Evolutionary conservation across 1,140 invertebrate genomes (phyloP).

Genomic region (Papilio polyxenes): DNA sequence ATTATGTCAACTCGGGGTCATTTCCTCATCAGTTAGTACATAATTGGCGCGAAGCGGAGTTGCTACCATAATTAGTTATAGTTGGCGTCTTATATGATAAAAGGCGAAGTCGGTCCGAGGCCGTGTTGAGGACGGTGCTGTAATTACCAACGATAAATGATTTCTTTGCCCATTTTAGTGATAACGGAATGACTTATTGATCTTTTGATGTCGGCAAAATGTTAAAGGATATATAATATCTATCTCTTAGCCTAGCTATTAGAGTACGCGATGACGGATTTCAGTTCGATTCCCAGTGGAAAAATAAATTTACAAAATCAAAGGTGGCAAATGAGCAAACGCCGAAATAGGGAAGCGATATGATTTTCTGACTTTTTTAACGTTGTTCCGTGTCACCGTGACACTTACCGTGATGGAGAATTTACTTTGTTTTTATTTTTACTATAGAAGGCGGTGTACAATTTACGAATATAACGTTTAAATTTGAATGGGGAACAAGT

Average conservation of each 20-base stretch:
- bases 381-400: too few relatives aligned
- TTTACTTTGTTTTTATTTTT: background rate
- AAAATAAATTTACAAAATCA: too few relatives aligned
- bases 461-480: background rate
- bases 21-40: slow-evolving; percentile 20
- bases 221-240: background rate
- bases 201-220: background rate
- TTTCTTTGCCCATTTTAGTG: slow-evolving; percentile 6
- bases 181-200: background rate
- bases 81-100: background rate
- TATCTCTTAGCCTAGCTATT: background rate
- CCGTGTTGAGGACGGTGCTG: background rate
- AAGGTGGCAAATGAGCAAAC: too few relatives aligned
- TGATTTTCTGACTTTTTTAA: too few relatives aligned
- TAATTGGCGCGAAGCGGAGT: slow-evolving; percentile 6
- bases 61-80: slow-evolving; percentile 30
- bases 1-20: slow-evolving; percentile 14
- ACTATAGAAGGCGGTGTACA: background rate
- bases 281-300: background rate
- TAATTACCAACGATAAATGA: background rate
- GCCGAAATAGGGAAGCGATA: too few relatives aligned
- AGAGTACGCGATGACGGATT: background rate
- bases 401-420: background rate
- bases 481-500: background rate
- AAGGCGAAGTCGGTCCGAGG: slow-evolving; percentile 10